Conservation (phyloP, 2,113 vertebrate genomes). For the Hyperoodon ampullatus region DNA sequence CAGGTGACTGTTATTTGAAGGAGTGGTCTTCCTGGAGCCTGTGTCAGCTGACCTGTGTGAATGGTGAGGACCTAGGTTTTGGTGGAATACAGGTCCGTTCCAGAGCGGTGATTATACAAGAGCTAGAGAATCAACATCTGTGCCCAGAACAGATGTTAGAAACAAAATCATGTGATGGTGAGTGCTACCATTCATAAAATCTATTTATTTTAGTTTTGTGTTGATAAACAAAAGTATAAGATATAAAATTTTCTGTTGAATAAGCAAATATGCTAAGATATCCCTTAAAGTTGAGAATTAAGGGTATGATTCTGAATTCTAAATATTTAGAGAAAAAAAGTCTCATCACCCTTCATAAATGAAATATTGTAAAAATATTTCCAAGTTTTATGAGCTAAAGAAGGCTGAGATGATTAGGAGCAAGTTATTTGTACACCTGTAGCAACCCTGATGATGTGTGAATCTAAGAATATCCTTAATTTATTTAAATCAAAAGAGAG, state of each 20-base stretch:
- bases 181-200: slow-evolving; percentile 62
- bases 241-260: not conserved
- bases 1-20: slow-evolving; percentile 98
- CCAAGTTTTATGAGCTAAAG: not conserved
- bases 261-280: not conserved
- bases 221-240: not conserved
- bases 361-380: not conserved
- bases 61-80: slow-evolving; percentile 92
- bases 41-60: slow-evolving; percentile 94
- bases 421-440: not conserved
- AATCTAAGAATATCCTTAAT: not conserved
- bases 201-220: not conserved
- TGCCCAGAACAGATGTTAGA: slow-evolving; percentile 96
- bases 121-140: slow-evolving; percentile 94
- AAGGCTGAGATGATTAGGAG: not conserved
- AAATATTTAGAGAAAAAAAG: not conserved
- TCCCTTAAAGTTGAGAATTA: not conserved
- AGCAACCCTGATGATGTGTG: not conserved
- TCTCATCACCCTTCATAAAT: not conserved
- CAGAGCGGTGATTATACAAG: slow-evolving; percentile 93
- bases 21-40: slow-evolving; percentile 98
- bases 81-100: slow-evolving; percentile 94
- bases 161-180: slow-evolving; percentile 92
- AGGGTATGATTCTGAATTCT: not conserved
- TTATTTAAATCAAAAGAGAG: not conserved